Base-by-base conservation (phyloP, 1,140 invertebrate species). In the Marisa cornuarietis region DNA sequence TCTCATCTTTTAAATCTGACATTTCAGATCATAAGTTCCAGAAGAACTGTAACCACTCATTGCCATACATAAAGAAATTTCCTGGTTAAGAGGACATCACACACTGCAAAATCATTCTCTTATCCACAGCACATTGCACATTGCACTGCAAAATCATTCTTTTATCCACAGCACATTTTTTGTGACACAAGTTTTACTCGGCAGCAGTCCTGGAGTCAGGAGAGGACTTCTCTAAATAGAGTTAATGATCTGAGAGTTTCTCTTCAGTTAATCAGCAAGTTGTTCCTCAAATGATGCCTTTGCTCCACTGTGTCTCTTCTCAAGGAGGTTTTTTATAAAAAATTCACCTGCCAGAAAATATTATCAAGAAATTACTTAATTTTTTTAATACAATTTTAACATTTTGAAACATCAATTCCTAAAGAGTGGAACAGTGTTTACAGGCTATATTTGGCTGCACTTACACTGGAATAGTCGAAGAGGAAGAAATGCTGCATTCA, bases 331-430 rank as follows among this genome's bases (percentile, higher is more conserved):
- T 62, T 81, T 83, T 58, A 83, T 66, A 75, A 81, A 83, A 54
- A 81, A 83, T 52, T 92, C 96, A 71, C 81, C 81, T 82, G 74
- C 10, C 75, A 79, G 51, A 49, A 26, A 66, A 49, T 65, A 65
- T 20, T 14, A 77, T 6, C 24, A 10, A 49, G 51, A 78, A 49
- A 69, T 61, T 20, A 73, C 6, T 24, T 73, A 66, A 16, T 42
- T 71, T 71, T 4, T 18, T 71, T 42, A 71, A 71, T 22, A 71
- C 20, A 31, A 26, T 71, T 26, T n/a, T n/a, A n/a, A n/a, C n/a
- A n/a, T n/a, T n/a, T 18, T 26, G n/a, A 16, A 71, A 71, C n/a
- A 26, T n/a, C 20, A 71, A 26, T 26, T 22, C 20, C 8, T 63
- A 52, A 49, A 76, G 31, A 42, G 31, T 42, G 31, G 31, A 42